phyloP scores from a whole-genome alignment of 2,888 invertebrate species.

The Apotomis capreana region DNA sequence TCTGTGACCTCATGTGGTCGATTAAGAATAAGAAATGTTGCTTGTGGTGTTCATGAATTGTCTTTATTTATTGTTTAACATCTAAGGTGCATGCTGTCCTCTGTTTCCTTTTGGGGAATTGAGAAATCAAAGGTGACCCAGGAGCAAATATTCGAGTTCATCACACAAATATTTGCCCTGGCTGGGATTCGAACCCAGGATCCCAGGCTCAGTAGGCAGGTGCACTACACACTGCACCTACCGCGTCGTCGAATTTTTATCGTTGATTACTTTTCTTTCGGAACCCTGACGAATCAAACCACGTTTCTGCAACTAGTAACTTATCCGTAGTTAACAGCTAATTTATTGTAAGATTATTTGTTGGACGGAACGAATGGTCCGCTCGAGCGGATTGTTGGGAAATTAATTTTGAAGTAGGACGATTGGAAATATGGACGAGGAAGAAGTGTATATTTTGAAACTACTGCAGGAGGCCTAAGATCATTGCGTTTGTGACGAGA shows the following conservation, averaged over 20 bases:
- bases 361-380: constrained; percentile 38
- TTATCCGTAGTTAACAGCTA: constrained; percentile 10
- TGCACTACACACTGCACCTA: too few relatives aligned
- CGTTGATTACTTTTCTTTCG: background rate
- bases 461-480: too few relatives aligned
- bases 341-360: constrained; percentile 26
- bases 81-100: too few relatives aligned
- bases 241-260: too few relatives aligned
- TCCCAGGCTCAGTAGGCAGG: too few relatives aligned
- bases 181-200: too few relatives aligned
- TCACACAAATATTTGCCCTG: too few relatives aligned
- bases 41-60: background rate
- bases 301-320: constrained; percentile 5
- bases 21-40: background rate
- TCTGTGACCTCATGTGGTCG: background rate
- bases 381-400: background rate
- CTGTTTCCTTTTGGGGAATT: too few relatives aligned
- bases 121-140: too few relatives aligned
- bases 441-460: background rate
- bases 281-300: constrained; percentile 19
- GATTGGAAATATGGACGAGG: background rate
- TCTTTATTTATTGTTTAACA: background rate
- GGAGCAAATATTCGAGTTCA: too few relatives aligned
- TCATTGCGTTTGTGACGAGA: too few relatives aligned
- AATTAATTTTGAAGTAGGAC: constrained; percentile 2